Conservation (phyloP, 2,888 invertebrate species). For the Leptopilina drosophilae region DNA sequence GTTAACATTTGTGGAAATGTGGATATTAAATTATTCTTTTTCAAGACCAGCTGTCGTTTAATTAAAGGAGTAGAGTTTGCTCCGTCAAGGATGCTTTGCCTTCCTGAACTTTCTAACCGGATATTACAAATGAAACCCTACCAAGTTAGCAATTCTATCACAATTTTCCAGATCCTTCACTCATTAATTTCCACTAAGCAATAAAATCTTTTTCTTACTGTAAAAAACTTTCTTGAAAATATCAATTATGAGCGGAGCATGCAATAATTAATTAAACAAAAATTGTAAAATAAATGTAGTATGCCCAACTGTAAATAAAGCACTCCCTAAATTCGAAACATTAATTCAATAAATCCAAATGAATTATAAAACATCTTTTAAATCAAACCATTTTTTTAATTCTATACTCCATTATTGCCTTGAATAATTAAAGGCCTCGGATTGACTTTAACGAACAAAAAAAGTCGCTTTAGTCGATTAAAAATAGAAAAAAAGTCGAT, state of each 20-base stretch:
- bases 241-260: too few species aligned
- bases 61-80: constrained; percentile 16
- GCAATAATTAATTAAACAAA: background rate
- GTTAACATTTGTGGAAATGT: background rate
- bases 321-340: too few species aligned
- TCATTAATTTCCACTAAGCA: constrained; percentile 4
- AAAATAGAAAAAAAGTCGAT: too few species aligned
- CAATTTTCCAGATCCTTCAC: background rate
- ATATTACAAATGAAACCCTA: constrained; percentile 32
- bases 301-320: too few species aligned
- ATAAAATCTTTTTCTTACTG: background rate
- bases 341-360: too few species aligned
- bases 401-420: too few species aligned
- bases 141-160: constrained; percentile 18
- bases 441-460: too few species aligned
- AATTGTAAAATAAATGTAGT: background rate
- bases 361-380: too few species aligned
- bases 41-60: constrained; percentile 33
- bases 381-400: too few species aligned
- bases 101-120: constrained; percentile 16
- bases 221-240: background rate
- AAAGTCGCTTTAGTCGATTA: too few species aligned
- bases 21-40: constrained; percentile 7
- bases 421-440: too few species aligned
- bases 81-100: constrained; percentile 20